phyloP scores from a whole-genome alignment of 2,888 invertebrate species.

The Erynnis tages region DNA sequence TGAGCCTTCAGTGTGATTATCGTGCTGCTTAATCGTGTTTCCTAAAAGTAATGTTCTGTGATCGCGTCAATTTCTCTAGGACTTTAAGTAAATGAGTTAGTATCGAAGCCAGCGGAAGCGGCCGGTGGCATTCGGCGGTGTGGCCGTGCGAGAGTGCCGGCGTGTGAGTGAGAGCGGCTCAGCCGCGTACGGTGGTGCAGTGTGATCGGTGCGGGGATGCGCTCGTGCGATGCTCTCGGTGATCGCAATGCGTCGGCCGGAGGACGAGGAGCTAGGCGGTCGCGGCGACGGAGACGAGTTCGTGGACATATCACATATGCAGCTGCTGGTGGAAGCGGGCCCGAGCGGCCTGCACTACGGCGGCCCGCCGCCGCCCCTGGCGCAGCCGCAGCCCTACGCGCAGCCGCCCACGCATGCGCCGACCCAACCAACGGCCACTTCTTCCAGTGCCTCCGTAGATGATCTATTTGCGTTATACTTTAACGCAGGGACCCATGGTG shows the following conservation, averaged over 20 bases:
- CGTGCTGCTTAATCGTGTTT: conserved; percentile 55
- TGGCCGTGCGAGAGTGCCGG: conserved; percentile 33
- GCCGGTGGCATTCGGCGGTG: conserved; percentile 36
- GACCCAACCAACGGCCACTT: conserved; percentile 52
- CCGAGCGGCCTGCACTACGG: conserved; percentile 76
- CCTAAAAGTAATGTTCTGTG: conserved; percentile 72
- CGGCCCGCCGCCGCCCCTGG: conserved; percentile 71
- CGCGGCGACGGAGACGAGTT: conserved; percentile 85
- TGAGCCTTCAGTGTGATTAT: conserved; percentile 54
- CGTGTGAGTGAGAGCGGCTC: conserved; percentile 45
- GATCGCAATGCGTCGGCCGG: conserved; percentile 90
- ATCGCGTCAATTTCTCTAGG: conserved; percentile 69
- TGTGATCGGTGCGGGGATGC: conserved; percentile 69
- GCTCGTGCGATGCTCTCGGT: conserved; percentile 80
- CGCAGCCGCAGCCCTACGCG: conserved; percentile 69
- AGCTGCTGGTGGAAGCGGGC: conserved; percentile 85
- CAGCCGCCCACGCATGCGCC: conserved; percentile 52
- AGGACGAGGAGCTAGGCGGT: conserved; percentile 82
- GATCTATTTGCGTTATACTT: conserved; percentile 89
- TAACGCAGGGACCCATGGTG: conserved; percentile 84
- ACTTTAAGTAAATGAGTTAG: conserved; percentile 54
- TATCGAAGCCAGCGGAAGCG: conserved; percentile 32
- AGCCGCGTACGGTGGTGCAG: conserved; percentile 49
- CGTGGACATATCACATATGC: conserved; percentile 92
- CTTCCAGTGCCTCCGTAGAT: conserved; percentile 84